A percentile compares a stretch with the other conserved stretches of the same genome.
Evolutionary conservation across 2,797 vertebrate genomes (phyloP).

Genomic region (Spinus olivaceus): DNA sequence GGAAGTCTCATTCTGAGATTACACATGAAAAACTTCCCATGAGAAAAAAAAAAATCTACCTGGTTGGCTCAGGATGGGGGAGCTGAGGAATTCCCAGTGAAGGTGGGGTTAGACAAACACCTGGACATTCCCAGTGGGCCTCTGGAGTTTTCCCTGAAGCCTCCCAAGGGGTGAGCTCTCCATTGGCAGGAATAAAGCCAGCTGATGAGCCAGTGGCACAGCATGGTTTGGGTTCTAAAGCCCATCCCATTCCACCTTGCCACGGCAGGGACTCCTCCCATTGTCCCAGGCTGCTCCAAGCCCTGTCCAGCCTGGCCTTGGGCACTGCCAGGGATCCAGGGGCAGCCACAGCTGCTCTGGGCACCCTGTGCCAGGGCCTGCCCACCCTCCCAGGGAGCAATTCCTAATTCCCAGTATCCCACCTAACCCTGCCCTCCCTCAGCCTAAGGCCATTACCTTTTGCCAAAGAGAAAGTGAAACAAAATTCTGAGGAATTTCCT

Average conservation of each 20-base stretch:
- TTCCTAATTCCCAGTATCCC: neutral
- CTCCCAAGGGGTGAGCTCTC: neutral
- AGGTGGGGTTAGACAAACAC: neutral
- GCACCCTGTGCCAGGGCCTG: neutral
- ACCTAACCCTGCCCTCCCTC: accelerated
- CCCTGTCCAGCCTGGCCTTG: accelerated
- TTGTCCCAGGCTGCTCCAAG: accelerated
- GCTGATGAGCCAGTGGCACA: accelerated
- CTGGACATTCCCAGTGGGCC: neutral
- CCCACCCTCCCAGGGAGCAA: neutral
- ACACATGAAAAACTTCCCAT: neutral
- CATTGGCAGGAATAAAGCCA: neutral
- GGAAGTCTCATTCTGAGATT: neutral
- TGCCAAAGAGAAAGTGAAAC: neutral
- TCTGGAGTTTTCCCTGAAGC: neutral
- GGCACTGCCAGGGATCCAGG: neutral
- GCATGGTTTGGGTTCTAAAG: neutral
- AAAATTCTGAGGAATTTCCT: neutral
- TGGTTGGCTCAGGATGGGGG: neutral
- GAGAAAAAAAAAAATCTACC: neutral
- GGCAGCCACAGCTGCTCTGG: neutral
- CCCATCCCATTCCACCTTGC: neutral
- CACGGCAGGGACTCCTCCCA: neutral
- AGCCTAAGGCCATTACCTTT: neutral
- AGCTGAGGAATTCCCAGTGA: neutral